phyloP scores from a whole-genome alignment of 2,888 invertebrate genomes.

The Ischnus inquisitorius region DNA sequence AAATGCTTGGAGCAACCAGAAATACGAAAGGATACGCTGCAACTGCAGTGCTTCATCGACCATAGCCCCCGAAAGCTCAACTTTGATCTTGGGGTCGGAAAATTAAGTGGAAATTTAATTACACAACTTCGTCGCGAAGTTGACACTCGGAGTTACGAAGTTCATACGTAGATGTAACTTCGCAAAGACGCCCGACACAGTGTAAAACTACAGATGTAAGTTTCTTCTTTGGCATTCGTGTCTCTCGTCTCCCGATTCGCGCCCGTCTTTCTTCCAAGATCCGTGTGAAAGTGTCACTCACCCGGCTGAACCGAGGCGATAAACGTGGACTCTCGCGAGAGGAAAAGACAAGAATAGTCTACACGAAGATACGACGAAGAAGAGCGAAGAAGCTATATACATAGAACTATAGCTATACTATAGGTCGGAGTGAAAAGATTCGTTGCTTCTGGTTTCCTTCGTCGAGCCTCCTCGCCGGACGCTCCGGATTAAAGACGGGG shows the following conservation, averaged over 20 bases:
- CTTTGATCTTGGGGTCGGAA: no score
- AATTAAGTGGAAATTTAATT: no score
- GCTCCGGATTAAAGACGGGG: slow-evolving; percentile 14
- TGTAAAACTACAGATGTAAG: not conserved
- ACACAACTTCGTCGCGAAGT: not conserved
- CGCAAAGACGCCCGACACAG: not conserved
- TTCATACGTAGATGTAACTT: not conserved
- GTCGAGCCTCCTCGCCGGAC: not conserved
- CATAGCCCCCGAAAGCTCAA: no score
- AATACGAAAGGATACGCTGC: no score
- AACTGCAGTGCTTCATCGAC: no score
- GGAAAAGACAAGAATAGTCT: slow-evolving; percentile 53
- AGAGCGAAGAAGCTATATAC: slow-evolving; percentile 54
- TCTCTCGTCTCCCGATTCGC: slow-evolving; percentile 36
- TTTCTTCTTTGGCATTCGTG: slow-evolving; percentile 39
- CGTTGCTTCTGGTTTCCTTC: slow-evolving; percentile 21
- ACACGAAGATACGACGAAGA: slow-evolving; percentile 55
- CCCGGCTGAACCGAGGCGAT: slow-evolving; percentile 70
- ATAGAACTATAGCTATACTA: not conserved
- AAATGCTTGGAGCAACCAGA: no score
- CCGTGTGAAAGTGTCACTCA: slow-evolving; percentile 81
- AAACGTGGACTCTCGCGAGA: slow-evolving; percentile 70
- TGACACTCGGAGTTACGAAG: not conserved
- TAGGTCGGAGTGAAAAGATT: slow-evolving; percentile 6
- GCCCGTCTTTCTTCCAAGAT: slow-evolving; percentile 69